Evolutionary conservation across 2,113 vertebrate genomes (phyloP).

Genomic region (Pristiophorus japonicus): DNA sequence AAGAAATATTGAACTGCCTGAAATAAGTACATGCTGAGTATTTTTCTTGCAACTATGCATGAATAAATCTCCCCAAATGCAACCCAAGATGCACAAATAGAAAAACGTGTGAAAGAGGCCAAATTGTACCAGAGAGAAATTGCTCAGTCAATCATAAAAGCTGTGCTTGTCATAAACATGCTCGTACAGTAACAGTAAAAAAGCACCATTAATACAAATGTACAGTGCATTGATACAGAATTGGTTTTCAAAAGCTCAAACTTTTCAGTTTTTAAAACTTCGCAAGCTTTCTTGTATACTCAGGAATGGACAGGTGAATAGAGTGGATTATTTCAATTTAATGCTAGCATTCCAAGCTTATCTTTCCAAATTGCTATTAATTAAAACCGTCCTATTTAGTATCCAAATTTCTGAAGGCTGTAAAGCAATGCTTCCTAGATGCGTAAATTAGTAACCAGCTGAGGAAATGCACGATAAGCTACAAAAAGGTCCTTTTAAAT

Average conservation of each 20-base stretch:
- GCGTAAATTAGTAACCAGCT: not conserved
- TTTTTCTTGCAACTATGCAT: conserved; percentile 23
- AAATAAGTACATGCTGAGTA: not conserved
- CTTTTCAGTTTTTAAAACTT: not conserved
- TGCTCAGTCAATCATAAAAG: not conserved
- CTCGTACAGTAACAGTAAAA: not conserved
- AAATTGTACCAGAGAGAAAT: not conserved
- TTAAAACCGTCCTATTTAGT: not conserved
- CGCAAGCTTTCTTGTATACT: not conserved
- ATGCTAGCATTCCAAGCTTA: not conserved
- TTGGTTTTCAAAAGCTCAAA: not conserved
- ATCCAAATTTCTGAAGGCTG: not conserved
- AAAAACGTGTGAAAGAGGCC: not conserved
- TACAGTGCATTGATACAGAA: not conserved
- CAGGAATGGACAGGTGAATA: not conserved
- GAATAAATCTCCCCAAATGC: no score
- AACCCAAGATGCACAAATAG: not conserved
- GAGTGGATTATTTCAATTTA: not conserved
- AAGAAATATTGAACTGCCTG: not conserved
- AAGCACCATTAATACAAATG: not conserved
- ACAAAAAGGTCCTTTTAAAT: not conserved
- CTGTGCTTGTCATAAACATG: not conserved
- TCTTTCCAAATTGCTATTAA: not conserved
- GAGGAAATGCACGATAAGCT: not conserved
- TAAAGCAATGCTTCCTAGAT: not conserved